A percentile compares a stretch with the other conserved stretches of the same genome.
phyloP scores from a whole-genome alignment of 2,797 vertebrate genomes.

The Poecilia velifera region DNA sequence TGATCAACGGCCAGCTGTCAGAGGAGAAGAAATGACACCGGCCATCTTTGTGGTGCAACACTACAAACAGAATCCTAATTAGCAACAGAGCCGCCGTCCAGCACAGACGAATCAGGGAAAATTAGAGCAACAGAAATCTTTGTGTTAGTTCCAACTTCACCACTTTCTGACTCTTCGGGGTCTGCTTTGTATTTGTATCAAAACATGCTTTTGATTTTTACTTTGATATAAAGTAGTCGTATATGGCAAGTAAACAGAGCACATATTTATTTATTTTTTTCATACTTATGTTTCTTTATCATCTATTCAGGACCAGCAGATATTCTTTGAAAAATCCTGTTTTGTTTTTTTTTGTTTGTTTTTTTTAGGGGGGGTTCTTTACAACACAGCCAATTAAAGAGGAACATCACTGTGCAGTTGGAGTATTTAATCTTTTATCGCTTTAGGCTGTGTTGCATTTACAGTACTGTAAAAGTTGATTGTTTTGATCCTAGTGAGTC shows the following conservation, averaged over 20 bases:
- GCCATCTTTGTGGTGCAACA: not conserved
- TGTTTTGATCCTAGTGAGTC: not conserved
- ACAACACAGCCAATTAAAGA: not conserved
- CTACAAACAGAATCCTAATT: constrained; percentile 2
- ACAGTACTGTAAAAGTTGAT: not conserved
- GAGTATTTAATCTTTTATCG: not conserved
- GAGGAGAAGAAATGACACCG: constrained; percentile 56
- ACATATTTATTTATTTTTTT: not conserved
- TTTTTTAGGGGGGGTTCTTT: not conserved
- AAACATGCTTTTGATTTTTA: constrained; percentile 8
- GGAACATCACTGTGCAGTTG: not conserved
- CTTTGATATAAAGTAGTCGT: constrained; percentile 29
- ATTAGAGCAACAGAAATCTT: not conserved
- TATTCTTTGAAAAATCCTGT: not conserved
- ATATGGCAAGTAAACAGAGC: constrained; percentile 30
- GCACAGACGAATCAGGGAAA: not conserved
- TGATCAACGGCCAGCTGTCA: constrained; percentile 62
- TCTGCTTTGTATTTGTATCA: constrained; percentile 33
- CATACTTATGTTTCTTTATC: not conserved
- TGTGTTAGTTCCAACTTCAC: constrained; percentile 24
- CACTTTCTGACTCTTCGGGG: constrained; percentile 4
- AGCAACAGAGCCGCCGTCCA: constrained; percentile 12
- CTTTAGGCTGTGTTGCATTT: not conserved
- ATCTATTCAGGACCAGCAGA: not conserved
- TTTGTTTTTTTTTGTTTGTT: too few relatives aligned